phyloP scores from a whole-genome alignment of 2,888 invertebrate genomes.

The Laspeyria flexula region DNA sequence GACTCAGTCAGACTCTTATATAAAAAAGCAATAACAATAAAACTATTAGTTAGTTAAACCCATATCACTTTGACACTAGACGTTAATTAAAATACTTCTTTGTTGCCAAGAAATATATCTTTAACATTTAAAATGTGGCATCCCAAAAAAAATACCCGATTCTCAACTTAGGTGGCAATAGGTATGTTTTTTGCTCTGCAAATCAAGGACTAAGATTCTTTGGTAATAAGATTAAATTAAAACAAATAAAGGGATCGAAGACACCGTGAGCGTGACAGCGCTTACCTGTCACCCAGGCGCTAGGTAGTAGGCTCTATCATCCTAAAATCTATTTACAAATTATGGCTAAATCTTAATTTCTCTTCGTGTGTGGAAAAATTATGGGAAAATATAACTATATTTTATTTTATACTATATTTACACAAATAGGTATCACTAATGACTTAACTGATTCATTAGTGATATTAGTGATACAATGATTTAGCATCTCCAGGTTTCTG shows the following conservation, averaged over 20 bases:
- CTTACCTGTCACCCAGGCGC: too few relatives aligned
- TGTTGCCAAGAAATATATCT: conserved; percentile 30
- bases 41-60: conserved; percentile 36
- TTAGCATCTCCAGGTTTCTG: too few relatives aligned
- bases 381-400: too few relatives aligned
- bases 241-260: not conserved
- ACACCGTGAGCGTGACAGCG: too few relatives aligned
- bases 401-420: too few relatives aligned
- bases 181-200: conserved; percentile 26
- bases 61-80: conserved; percentile 46
- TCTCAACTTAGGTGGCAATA: conserved; percentile 44
- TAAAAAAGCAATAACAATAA: conserved; percentile 28
- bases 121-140: conserved; percentile 30
- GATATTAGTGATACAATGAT: too few relatives aligned
- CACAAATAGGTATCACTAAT: too few relatives aligned
- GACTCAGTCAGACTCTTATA: conserved; percentile 9
- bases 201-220: conserved; percentile 13
- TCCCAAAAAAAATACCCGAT: conserved; percentile 38
- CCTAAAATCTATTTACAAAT: too few relatives aligned
- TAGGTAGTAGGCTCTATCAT: too few relatives aligned
- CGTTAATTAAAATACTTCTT: conserved; percentile 47
- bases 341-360: too few relatives aligned
- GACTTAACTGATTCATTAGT: too few relatives aligned
- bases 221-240: not conserved
- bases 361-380: too few relatives aligned